phyloP scores from a whole-genome alignment of 1,140 invertebrate species.

The Apis florea region DNA sequence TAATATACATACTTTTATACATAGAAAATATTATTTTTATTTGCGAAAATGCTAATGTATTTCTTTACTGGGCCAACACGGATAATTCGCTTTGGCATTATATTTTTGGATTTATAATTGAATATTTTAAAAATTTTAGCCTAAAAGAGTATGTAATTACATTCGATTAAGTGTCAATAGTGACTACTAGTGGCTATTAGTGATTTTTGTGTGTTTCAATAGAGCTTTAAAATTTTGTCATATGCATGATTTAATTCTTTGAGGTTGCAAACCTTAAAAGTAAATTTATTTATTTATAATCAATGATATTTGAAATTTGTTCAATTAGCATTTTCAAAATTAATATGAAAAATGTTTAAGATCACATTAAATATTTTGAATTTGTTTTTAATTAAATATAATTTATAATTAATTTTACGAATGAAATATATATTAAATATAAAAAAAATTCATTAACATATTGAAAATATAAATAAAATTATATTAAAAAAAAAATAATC shows the following conservation, averaged over 20 bases:
- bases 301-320: too few species aligned
- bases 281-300: neutral
- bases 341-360: too few species aligned
- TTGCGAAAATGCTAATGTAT: neutral
- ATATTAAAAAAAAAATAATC: neutral
- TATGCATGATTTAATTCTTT: neutral
- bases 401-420: too few species aligned
- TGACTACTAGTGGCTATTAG: neutral
- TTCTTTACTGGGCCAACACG: neutral
- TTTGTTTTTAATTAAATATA: too few species aligned
- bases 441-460: too few species aligned
- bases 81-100: neutral
- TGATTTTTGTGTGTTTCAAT: rapidly evolving
- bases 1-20: slow-evolving; percentile 18
- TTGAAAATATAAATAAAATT: too few species aligned
- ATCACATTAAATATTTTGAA: too few species aligned
- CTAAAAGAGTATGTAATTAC: neutral
- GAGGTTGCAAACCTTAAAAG: neutral
- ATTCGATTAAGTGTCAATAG: neutral
- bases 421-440: too few species aligned
- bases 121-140: neutral
- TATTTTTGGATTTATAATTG: neutral
- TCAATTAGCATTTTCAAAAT: too few species aligned
- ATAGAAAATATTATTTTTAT: slow-evolving; percentile 10
- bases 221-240: rapidly evolving